These are phyloP conservation scores for Cheumatopsyche charites DNA, from an alignment of 1,140 invertebrate species.

Conservation along the genomic window DNA sequence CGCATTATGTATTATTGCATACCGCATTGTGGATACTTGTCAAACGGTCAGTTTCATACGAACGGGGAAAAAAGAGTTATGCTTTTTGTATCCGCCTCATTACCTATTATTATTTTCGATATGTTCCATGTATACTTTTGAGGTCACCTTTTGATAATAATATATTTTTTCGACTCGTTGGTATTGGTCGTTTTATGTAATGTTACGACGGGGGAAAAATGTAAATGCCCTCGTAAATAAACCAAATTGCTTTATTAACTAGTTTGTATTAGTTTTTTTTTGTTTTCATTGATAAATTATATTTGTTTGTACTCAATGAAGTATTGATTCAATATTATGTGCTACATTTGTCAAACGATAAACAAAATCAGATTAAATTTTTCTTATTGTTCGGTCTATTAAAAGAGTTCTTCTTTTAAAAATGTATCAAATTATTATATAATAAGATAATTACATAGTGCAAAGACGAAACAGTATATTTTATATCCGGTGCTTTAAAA, in stretches of 20 bases:
- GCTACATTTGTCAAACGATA: too few species aligned
- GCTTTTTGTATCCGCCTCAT: slow-evolving; percentile 37
- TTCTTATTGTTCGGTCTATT: too few species aligned
- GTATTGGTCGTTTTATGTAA: too few species aligned
- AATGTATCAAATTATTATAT: not conserved
- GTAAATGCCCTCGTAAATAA: too few species aligned
- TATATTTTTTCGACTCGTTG: too few species aligned
- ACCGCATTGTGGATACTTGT: slow-evolving; percentile 31
- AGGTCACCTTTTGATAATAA: slow-evolving; percentile 8
- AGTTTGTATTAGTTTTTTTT: too few species aligned
- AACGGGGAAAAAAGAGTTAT: slow-evolving; percentile 43
- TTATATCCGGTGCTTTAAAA: not conserved
- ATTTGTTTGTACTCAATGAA: too few species aligned
- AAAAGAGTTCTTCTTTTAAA: not conserved
- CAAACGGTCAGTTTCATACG: slow-evolving; percentile 42
- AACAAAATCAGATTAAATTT: too few species aligned
- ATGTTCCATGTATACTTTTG: not conserved
- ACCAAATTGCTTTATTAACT: too few species aligned
- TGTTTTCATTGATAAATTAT: too few species aligned
- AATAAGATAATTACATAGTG: not conserved
- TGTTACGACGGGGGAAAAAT: too few species aligned
- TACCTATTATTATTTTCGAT: slow-evolving; percentile 30
- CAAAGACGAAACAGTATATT: not conserved
- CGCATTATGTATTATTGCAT: slow-evolving; percentile 24
- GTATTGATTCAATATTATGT: too few species aligned